Conservation (phyloP, 2,797 vertebrate species). For the Rhadinocentrus ornatus region DNA sequence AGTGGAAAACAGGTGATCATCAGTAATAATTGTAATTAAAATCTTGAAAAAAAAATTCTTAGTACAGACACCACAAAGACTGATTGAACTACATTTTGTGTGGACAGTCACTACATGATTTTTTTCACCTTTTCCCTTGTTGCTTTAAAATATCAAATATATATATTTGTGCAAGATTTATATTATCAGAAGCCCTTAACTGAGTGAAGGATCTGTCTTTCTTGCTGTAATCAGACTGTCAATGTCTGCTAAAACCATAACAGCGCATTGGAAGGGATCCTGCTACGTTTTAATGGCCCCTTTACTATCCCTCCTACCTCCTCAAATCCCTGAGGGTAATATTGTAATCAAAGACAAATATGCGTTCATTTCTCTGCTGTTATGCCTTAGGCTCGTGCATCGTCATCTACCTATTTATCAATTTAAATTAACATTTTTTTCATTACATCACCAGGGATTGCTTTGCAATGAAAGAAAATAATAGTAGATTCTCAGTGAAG, state of each 20-base stretch:
- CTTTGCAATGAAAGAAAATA: slow-evolving; percentile 61
- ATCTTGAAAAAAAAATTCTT: neutral
- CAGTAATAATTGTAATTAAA: neutral
- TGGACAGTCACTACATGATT: neutral
- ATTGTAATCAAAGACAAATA: slow-evolving; percentile 79
- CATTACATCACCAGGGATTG: slow-evolving; percentile 73
- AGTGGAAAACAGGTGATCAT: slow-evolving; percentile 95
- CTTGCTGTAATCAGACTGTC: slow-evolving; percentile 61
- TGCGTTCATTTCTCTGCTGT: slow-evolving; percentile 70
- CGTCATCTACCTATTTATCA: slow-evolving; percentile 67
- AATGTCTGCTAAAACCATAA: slow-evolving; percentile 68
- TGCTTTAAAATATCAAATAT: neutral
- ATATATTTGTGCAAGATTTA: slow-evolving; percentile 32
- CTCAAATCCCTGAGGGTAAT: slow-evolving; percentile 67
- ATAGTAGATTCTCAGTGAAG: slow-evolving; percentile 52
- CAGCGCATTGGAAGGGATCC: slow-evolving; percentile 60
- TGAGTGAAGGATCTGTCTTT: slow-evolving; percentile 52
- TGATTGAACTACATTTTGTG: neutral
- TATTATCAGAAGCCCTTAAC: slow-evolving; percentile 32
- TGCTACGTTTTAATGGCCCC: slow-evolving; percentile 60
- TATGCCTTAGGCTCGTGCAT: slow-evolving; percentile 61
- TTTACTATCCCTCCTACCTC: slow-evolving; percentile 52
- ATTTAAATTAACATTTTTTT: slow-evolving; percentile 73
- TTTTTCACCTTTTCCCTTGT: neutral
- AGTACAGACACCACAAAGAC: neutral